Percentiles rank a stretch among this genome's conserved stretches.
Conservation (phyloP, 2,113 vertebrate genomes). For the Coreoperca whiteheadi region DNA sequence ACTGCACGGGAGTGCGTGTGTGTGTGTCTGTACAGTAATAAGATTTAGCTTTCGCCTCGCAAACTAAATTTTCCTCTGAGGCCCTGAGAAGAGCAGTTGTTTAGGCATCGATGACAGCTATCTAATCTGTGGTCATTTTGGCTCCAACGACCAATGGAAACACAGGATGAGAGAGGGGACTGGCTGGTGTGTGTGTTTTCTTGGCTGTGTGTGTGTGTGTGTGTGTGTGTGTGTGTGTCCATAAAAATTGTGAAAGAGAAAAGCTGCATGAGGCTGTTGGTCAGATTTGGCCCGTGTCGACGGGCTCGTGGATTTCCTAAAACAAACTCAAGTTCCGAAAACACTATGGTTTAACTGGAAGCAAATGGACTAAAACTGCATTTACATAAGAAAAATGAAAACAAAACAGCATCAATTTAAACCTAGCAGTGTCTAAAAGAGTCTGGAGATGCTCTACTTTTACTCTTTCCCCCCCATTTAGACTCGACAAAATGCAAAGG, state of each 20-base stretch:
- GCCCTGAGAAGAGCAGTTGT: conserved; percentile 31
- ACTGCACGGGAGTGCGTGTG: background rate
- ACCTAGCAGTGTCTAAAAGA: background rate
- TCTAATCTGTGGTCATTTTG: conserved; percentile 36
- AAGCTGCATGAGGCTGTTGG: conserved; percentile 28
- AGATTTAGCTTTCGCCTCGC: background rate
- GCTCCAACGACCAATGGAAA: conserved; percentile 32
- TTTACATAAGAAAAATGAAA: conserved; percentile 6
- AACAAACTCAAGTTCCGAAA: conserved; percentile 32
- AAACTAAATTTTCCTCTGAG: background rate
- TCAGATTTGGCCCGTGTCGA: conserved; percentile 15
- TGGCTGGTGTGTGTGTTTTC: background rate
- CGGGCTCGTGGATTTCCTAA: conserved; percentile 31
- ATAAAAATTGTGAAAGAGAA: conserved; percentile 43
- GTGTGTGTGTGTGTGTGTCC: conserved; percentile 13
- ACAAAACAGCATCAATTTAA: background rate
- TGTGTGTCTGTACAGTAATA: background rate
- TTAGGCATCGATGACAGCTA: conserved; percentile 24
- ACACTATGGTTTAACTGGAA: background rate
- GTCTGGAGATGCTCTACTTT: background rate
- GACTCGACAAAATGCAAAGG: background rate
- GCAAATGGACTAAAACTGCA: background rate
- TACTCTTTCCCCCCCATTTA: background rate
- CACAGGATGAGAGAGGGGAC: conserved; percentile 8
- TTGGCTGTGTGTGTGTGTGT: background rate